Evolutionary conservation across 1,140 invertebrate genomes (phyloP).

Genomic region (Drosophila kurseongensis): DNA sequence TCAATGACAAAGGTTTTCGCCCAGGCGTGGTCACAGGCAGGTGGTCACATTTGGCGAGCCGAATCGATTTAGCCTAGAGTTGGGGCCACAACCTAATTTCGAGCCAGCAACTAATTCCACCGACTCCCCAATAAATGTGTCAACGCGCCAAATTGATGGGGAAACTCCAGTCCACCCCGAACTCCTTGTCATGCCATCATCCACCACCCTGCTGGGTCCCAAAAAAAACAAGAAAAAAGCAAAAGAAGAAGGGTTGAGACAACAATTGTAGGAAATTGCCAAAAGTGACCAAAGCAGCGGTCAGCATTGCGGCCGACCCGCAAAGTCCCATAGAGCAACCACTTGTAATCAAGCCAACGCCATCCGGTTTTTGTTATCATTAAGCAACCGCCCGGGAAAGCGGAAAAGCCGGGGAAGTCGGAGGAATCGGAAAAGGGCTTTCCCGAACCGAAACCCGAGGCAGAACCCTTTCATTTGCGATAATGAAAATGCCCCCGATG

Average conservation of each 20-base stretch:
- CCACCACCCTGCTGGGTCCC: constrained; percentile 11
- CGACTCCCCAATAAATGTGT: constrained; percentile 68
- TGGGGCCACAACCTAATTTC: constrained; percentile 23
- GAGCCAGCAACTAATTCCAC: constrained; percentile 50
- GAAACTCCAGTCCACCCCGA: constrained; percentile 36
- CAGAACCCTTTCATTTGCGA: constrained; percentile 61
- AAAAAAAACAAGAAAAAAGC: constrained; percentile 2
- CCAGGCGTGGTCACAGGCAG: constrained; percentile 1
- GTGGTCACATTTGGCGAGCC: background rate
- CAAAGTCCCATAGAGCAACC: constrained; percentile 27
- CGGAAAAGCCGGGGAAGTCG: no score
- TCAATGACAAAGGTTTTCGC: constrained; percentile 11
- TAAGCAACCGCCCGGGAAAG: constrained; percentile 62
- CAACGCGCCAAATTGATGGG: constrained; percentile 70
- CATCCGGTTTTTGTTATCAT: constrained; percentile 74
- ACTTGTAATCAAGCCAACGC: constrained; percentile 62
- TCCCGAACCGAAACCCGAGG: background rate
- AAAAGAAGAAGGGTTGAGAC: constrained; percentile 51
- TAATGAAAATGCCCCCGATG: constrained; percentile 60
- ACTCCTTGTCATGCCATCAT: constrained; percentile 14
- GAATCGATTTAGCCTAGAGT: constrained; percentile 18
- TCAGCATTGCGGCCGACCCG: constrained; percentile 54
- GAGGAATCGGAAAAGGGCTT: constrained; percentile 1
- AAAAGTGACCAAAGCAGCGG: constrained; percentile 77
- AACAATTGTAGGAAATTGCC: constrained; percentile 75